Conservation (phyloP, 2,888 invertebrate genomes). For the Pandemis cinnamomeana region DNA sequence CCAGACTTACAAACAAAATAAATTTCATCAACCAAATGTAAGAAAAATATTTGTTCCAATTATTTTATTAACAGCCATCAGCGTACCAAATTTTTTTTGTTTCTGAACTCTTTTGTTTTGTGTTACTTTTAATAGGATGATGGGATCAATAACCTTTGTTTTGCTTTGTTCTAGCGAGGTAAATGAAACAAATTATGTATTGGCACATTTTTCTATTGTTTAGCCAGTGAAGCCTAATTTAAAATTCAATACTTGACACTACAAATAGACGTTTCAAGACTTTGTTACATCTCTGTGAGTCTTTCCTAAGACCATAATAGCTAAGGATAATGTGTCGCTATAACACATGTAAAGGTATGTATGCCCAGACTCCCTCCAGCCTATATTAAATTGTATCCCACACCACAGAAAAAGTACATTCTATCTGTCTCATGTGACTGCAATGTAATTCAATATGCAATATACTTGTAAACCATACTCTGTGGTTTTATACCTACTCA, state of each 20-base stretch:
- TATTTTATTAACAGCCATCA: neutral
- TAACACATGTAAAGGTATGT: no score
- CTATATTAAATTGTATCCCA: neutral
- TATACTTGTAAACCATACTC: conserved; percentile 24
- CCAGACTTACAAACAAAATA: neutral
- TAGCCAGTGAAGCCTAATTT: neutral
- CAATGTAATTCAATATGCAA: conserved; percentile 27
- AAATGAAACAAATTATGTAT: neutral
- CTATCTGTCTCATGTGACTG: conserved; percentile 6
- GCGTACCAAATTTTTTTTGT: neutral
- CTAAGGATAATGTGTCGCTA: no score
- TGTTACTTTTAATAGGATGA: neutral
- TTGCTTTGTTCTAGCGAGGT: neutral
- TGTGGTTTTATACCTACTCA: conserved; percentile 21
- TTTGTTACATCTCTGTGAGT: no score
- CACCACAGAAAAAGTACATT: conserved; percentile 4
- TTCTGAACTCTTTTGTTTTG: neutral
- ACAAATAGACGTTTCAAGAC: no score
- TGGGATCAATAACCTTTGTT: neutral
- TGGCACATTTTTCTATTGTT: neutral
- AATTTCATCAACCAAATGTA: neutral
- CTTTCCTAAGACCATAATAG: no score
- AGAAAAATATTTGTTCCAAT: no score
- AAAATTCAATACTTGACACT: no score
- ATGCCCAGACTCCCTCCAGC: no score